phyloP scores from a whole-genome alignment of 1,140 invertebrate species.

The Pseudomyrmex pallidus region DNA sequence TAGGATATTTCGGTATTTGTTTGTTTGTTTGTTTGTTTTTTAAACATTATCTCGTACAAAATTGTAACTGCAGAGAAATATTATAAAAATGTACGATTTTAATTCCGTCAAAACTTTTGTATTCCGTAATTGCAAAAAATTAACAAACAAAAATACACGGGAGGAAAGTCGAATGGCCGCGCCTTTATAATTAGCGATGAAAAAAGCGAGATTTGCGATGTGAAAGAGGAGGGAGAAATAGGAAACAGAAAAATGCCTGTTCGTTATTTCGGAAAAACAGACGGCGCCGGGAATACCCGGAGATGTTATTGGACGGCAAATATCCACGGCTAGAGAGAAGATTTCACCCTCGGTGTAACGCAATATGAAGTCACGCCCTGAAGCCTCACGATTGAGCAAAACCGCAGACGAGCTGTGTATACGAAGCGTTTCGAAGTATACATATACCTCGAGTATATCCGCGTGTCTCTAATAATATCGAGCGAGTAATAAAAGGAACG shows the following conservation, averaged over 20 bases:
- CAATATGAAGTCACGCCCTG: slow-evolving; percentile 47
- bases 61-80: slow-evolving; percentile 8
- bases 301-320: slow-evolving; percentile 59
- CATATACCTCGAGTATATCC: slow-evolving; percentile 16
- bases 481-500: background rate
- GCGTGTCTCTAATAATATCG: slow-evolving; percentile 33
- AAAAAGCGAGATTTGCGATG: slow-evolving; percentile 41
- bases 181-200: slow-evolving; percentile 54
- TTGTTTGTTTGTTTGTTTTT: too few relatives aligned
- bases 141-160: slow-evolving; percentile 51
- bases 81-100: slow-evolving; percentile 11
- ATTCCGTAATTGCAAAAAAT: slow-evolving; percentile 52
- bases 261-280: slow-evolving; percentile 61
- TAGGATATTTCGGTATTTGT: too few relatives aligned
- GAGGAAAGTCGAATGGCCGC: slow-evolving; percentile 23
- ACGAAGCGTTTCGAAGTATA: slow-evolving; percentile 12
- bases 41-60: background rate
- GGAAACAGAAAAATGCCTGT: background rate
- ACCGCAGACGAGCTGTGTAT: slow-evolving; percentile 51
- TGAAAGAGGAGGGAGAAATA: background rate
- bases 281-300: slow-evolving; percentile 37
- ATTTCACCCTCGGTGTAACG: slow-evolving; percentile 50
- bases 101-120: slow-evolving; percentile 7
- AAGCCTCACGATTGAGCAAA: slow-evolving; percentile 63
- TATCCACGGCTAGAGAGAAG: slow-evolving; percentile 50